phyloP scores from a whole-genome alignment of 2,113 vertebrate genomes.

The Microcebus ravelobensis region DNA sequence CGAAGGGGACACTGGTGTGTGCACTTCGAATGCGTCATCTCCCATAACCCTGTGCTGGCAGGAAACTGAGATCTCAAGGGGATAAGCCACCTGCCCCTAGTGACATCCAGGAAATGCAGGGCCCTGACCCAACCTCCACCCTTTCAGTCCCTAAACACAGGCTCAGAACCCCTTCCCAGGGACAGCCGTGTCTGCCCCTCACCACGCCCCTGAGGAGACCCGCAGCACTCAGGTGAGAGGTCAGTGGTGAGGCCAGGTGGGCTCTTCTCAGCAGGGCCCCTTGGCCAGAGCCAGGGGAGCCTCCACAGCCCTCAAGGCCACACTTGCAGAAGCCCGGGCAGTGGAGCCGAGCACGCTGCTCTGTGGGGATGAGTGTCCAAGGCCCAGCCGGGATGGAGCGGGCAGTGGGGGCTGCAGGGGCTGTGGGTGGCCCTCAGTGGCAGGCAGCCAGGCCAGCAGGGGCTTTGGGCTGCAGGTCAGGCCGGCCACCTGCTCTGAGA shows the following conservation, averaged over 20 bases:
- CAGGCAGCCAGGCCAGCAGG: neutral
- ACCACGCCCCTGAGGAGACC: neutral
- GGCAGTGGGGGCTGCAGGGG: no score
- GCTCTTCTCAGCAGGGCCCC: neutral
- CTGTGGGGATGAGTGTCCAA: neutral
- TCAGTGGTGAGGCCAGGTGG: neutral
- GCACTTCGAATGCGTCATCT: neutral
- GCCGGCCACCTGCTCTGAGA: neutral
- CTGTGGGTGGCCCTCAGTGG: neutral
- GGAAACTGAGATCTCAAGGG: slow-evolving; percentile 61
- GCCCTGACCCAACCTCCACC: neutral
- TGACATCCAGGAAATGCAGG: slow-evolving; percentile 32
- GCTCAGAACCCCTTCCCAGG: neutral
- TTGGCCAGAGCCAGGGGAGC: neutral
- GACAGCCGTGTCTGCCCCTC: neutral
- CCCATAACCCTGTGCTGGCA: neutral
- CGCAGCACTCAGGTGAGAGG: neutral
- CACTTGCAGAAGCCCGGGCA: neutral
- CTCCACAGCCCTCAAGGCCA: neutral
- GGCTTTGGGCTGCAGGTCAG: neutral
- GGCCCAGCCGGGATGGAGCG: no score
- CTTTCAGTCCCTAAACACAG: neutral
- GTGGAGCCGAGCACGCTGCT: no score
- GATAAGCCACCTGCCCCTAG: slow-evolving; percentile 11
- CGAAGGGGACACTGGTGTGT: neutral